These are phyloP conservation scores for Actinia equina DNA, from an alignment of 64 coral and sea anemone species.

Conservation along the genomic window DNA sequence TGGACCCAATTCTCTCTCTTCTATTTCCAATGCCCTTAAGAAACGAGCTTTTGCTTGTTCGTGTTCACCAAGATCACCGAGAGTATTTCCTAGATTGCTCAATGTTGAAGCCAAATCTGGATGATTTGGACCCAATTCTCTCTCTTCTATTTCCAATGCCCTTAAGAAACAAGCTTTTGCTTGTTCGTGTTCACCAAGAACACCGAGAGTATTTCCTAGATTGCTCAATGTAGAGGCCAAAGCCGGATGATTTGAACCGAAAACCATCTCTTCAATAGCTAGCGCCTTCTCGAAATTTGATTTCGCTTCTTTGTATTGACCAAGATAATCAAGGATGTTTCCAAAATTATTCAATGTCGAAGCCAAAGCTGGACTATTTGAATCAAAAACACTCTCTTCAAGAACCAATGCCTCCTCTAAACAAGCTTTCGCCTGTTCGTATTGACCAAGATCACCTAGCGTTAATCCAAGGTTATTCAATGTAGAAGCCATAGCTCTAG, in stretches of 20 bases:
- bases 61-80: neutral
- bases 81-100: neutral
- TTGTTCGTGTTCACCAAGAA: neutral
- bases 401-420: constrained; percentile 3
- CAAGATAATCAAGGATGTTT: neutral
- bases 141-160: constrained; percentile 12
- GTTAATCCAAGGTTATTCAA: neutral
- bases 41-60: neutral
- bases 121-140: neutral
- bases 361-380: neutral
- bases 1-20: neutral
- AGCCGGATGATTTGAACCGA: neutral
- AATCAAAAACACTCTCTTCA: neutral
- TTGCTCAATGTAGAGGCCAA: neutral
- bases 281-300: neutral
- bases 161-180: constrained; percentile 1
- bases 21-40: constrained; percentile 1
- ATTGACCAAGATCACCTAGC: neutral
- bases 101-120: neutral
- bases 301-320: neutral
- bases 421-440: neutral
- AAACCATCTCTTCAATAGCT: neutral
- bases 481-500: neutral
- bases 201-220: neutral
- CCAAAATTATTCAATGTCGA: neutral